Evolutionary conservation across 2,797 vertebrate species (phyloP), one percentile per base, ranked within the genome.

Genomic region (Pantherophis vulpinus): DNA sequence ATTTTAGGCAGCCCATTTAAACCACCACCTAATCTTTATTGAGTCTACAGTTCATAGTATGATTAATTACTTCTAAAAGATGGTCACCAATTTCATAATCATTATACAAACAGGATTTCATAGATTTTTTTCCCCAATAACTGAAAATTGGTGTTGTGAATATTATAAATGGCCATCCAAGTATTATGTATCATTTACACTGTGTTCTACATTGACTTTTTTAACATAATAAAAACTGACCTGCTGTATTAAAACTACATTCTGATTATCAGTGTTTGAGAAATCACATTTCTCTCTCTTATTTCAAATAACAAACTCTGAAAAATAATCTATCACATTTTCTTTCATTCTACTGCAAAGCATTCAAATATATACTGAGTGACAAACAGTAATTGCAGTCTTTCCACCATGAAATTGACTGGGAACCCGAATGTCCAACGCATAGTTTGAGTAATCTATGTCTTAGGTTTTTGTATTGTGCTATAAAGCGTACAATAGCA

Each of bases 281-380:
- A 61, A 66, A 42, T 29, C 54, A 58, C 23, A 88, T 13, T 70
- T 58, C 32, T 58, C 23, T 47, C 16, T 47, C 51, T 55, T 56
- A 66, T 79, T 42, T 25, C 42, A 89, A 89, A 92, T 83, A 83
- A 54, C 32, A 61, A 79, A 92, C 51, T 83, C 60, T 89, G 87
- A 89, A 92, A 89, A 79, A 92, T 51, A 83, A 60, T 61, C 66
- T 66, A 92, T 79, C 37, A 61, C 27, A n/a, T 51, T 89, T 37
- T 58, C 79, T 70, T 63, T 51, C 54, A 32, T 79, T 47, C 54
- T 88, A 51, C n/a, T 37, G 55, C 25, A 58, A 88, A 74, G 27
- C 37, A 79, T 12, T 14, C 51, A 59, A 88, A 92, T 6, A 10
- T 88, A 3, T 92, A 42, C 56, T 66, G 59, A 37, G 86, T 66